Conservation (phyloP, 2,888 invertebrate genomes). For the Rhogogaster chlorosoma region DNA sequence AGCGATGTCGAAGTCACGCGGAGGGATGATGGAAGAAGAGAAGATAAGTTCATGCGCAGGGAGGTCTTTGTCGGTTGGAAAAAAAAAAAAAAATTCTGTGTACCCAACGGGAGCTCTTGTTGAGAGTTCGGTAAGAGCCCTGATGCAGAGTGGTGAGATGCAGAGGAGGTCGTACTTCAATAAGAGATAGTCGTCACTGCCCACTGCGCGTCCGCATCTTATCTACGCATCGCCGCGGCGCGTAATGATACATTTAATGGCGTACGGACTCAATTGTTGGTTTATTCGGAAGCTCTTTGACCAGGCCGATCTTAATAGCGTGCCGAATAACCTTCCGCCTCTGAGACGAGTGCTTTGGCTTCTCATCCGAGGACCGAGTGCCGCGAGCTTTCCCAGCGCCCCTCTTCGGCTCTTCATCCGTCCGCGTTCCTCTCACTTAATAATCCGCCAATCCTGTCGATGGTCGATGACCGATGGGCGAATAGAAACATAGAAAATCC, state of each 20-base stretch:
- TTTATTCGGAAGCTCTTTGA: slow-evolving; percentile 55
- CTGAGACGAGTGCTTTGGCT: not conserved
- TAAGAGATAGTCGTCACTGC: slow-evolving; percentile 28
- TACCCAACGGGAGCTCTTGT: slow-evolving; percentile 48
- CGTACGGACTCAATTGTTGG: slow-evolving; percentile 52
- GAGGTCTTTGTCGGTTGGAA: slow-evolving; percentile 48
- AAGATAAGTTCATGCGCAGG: not conserved
- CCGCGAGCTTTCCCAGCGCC: not conserved
- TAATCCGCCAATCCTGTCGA: slow-evolving; percentile 21
- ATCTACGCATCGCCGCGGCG: slow-evolving; percentile 53
- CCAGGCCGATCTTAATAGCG: slow-evolving; percentile 36
- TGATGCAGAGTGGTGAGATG: not conserved
- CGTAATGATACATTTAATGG: slow-evolving; percentile 55
- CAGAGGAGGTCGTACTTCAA: not conserved
- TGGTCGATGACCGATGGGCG: slow-evolving; percentile 2
- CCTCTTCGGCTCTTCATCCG: not conserved
- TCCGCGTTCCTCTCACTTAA: not conserved
- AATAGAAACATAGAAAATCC: not conserved
- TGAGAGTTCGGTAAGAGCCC: not conserved
- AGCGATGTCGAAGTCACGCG: not conserved
- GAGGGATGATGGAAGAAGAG: not conserved
- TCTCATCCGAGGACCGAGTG: not conserved
- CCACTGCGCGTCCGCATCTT: slow-evolving; percentile 42
- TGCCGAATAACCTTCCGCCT: slow-evolving; percentile 23
- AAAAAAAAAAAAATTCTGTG: not conserved